These are phyloP conservation scores for Tetropium fuscum DNA, from an alignment of 2,888 invertebrate species.

Conservation along the genomic window DNA sequence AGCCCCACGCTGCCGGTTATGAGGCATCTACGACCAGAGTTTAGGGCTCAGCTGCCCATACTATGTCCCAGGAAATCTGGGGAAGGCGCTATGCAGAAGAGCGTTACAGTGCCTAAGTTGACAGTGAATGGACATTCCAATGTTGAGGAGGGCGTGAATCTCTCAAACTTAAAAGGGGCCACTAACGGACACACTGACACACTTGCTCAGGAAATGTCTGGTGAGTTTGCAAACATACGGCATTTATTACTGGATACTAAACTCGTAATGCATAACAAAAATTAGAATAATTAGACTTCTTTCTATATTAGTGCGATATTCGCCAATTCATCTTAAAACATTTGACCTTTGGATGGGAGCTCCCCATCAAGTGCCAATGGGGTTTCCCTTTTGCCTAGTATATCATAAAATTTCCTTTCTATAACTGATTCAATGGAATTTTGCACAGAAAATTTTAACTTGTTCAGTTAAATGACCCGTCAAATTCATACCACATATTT, in stretches of 20 bases:
- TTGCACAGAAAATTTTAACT: too few species aligned
- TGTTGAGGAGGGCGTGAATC: constrained; percentile 46
- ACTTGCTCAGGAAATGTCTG: constrained; percentile 32
- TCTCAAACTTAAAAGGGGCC: constrained; percentile 31
- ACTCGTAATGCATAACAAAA: too few species aligned
- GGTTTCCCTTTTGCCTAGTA: too few species aligned
- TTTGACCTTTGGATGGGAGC: too few species aligned
- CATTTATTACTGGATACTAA: constrained; percentile 3
- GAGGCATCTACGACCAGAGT: constrained; percentile 86
- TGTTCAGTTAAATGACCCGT: too few species aligned
- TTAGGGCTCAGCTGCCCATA: constrained; percentile 84
- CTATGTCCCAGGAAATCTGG: constrained; percentile 70
- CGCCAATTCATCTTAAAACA: too few species aligned
- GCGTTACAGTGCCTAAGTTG: constrained; percentile 60
- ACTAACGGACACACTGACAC: constrained; percentile 31
- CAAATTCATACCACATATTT: too few species aligned
- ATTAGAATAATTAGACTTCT: too few species aligned
- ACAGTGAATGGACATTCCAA: constrained; percentile 57
- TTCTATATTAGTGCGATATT: too few species aligned
- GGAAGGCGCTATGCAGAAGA: constrained; percentile 56
- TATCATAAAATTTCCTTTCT: too few species aligned
- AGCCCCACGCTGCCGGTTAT: constrained; percentile 78
- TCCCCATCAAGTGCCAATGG: too few species aligned
- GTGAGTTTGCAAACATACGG: constrained; percentile 29
- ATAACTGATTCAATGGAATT: too few species aligned